Evolutionary conservation across 2,113 vertebrate species (phyloP).

Genomic region (Alligator sinensis): DNA sequence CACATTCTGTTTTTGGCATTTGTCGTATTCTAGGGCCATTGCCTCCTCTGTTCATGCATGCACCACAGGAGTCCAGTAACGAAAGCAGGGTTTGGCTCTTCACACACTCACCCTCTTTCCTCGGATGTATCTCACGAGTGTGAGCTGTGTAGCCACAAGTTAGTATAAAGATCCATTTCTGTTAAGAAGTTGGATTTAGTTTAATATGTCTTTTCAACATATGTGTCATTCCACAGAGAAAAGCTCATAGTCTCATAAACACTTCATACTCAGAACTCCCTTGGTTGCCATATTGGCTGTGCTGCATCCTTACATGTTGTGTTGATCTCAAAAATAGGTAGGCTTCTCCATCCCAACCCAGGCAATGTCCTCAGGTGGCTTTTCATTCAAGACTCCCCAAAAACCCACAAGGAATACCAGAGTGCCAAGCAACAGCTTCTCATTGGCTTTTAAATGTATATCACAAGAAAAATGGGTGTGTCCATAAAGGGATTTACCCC

Average conservation of each 20-base stretch:
- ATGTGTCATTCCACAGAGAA: neutral
- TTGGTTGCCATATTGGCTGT: neutral
- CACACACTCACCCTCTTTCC: neutral
- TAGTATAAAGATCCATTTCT: slow-evolving; percentile 12
- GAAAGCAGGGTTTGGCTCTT: neutral
- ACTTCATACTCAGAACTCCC: neutral
- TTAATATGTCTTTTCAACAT: slow-evolving; percentile 11
- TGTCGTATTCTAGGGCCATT: neutral
- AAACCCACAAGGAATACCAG: neutral
- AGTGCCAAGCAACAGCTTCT: neutral
- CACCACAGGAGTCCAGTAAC: neutral
- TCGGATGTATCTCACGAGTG: neutral
- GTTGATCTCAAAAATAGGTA: neutral
- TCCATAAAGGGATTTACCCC: neutral
- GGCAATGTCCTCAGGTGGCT: slow-evolving; percentile 20
- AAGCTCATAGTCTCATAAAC: slow-evolving; percentile 33
- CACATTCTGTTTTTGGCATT: neutral
- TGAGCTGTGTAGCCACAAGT: neutral
- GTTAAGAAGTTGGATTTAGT: slow-evolving; percentile 34
- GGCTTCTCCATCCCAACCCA: neutral
- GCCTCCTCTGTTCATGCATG: neutral
- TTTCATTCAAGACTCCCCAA: slow-evolving; percentile 17
- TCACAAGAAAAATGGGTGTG: neutral
- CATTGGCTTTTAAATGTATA: neutral
- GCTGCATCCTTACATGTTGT: neutral